A percentile compares a stretch with the other conserved stretches of the same genome.
These are phyloP conservation scores for Torymus auratus DNA, from an alignment of 2,888 invertebrate genomes.

Conservation along the genomic window DNA sequence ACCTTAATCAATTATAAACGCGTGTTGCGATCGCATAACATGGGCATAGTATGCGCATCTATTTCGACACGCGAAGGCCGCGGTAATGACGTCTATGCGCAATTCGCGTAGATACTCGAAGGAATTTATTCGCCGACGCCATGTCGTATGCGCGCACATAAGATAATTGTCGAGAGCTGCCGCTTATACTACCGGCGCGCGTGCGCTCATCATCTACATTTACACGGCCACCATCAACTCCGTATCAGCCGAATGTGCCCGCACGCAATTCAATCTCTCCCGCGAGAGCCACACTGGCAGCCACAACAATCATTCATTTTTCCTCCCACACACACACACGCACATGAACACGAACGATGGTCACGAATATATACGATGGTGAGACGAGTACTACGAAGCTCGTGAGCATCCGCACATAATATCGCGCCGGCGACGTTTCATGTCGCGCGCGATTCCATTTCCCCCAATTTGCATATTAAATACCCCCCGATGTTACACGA, in stretches of 20 bases:
- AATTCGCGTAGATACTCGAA: constrained; percentile 2
- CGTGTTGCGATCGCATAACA: neutral
- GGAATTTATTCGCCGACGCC: constrained; percentile 6
- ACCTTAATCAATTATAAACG: no score
- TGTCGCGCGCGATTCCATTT: constrained; percentile 71
- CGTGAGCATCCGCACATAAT: constrained; percentile 61
- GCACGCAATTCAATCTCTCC: constrained; percentile 20
- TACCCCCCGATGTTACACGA: constrained; percentile 60
- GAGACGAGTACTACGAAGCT: no score
- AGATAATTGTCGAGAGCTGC: constrained; percentile 29
- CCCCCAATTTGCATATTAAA: constrained; percentile 74
- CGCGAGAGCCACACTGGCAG: neutral
- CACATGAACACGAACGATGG: neutral
- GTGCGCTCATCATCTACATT: neutral
- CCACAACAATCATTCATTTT: constrained; percentile 50
- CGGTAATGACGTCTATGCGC: constrained; percentile 23
- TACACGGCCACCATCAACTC: neutral
- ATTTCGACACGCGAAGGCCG: constrained; percentile 15
- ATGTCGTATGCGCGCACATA: constrained; percentile 23
- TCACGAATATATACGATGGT: neutral
- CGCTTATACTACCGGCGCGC: no score
- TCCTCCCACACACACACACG: neutral
- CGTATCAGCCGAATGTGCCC: no score
- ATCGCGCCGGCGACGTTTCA: constrained; percentile 65
- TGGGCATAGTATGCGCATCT: neutral